A percentile compares a stretch with the other conserved stretches of the same genome.
phyloP scores from a whole-genome alignment of 2,113 vertebrate genomes.

The Puntigrus tetrazona region DNA sequence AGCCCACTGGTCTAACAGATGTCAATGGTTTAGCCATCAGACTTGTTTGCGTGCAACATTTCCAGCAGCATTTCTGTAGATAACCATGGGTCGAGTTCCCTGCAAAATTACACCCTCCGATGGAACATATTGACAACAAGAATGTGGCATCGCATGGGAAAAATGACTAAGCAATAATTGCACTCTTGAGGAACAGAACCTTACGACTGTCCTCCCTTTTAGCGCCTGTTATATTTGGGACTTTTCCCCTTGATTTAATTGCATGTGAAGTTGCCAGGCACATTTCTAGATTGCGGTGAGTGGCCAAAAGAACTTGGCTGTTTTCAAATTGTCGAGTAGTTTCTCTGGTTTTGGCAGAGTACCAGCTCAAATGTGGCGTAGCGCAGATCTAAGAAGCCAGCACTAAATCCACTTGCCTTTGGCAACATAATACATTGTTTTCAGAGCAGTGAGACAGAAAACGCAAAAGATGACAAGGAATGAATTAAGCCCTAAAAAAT shows the following conservation, averaged over 20 bases:
- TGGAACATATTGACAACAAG: constrained; percentile 37
- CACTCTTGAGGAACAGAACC: constrained; percentile 19
- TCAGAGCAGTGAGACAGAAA: constrained; percentile 18
- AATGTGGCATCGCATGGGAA: constrained; percentile 24
- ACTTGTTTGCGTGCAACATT: constrained; percentile 28
- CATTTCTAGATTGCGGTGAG: constrained; percentile 54
- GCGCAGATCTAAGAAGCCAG: constrained; percentile 54
- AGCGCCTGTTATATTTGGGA: constrained; percentile 35
- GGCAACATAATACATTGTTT: constrained; percentile 50
- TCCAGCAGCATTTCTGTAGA: constrained; percentile 28
- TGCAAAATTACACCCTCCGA: constrained; percentile 19
- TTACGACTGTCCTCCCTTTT: constrained; percentile 20
- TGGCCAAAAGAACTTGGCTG: constrained; percentile 53
- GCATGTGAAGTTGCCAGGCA: constrained; percentile 57
- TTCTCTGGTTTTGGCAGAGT: constrained; percentile 58
- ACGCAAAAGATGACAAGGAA: constrained; percentile 37
- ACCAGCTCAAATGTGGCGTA: constrained; percentile 58
- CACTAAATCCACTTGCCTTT: constrained; percentile 40
- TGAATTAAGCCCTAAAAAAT: constrained; percentile 44
- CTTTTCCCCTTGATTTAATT: constrained; percentile 46
- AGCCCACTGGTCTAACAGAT: constrained; percentile 45
- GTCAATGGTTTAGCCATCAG: constrained; percentile 44
- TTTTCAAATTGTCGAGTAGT: constrained; percentile 58
- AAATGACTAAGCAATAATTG: constrained; percentile 40
- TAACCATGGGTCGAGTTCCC: constrained; percentile 24